Conservation (phyloP, 2,797 vertebrate species). For the Babyrousa celebensis region DNA sequence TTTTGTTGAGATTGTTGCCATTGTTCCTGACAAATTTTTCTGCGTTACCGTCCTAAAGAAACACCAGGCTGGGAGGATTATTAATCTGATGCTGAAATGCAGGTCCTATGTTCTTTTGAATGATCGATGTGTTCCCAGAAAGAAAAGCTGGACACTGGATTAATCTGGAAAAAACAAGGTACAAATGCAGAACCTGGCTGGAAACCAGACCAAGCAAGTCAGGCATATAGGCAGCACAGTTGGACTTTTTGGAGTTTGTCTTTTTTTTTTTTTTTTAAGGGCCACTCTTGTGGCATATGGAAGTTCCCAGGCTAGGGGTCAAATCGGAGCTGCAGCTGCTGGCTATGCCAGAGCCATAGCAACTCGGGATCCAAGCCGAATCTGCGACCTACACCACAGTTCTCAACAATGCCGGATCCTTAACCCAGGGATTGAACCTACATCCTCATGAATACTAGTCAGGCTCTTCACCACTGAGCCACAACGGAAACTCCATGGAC, state of each 20-base stretch:
- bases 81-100: neutral
- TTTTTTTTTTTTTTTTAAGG: too few species aligned
- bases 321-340: too few species aligned
- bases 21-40: neutral
- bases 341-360: too few species aligned
- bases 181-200: neutral
- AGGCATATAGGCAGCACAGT: neutral
- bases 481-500: neutral
- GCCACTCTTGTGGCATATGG: too few species aligned
- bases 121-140: neutral
- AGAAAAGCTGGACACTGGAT: neutral
- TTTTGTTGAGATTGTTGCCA: neutral
- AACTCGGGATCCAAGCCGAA: too few species aligned
- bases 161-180: neutral
- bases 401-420: too few species aligned
- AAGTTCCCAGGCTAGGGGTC: too few species aligned
- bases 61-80: neutral
- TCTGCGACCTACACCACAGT: too few species aligned
- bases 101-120: neutral
- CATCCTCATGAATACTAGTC: too few species aligned
- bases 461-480: too few species aligned
- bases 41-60: neutral
- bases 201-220: neutral
- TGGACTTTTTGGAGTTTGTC: neutral
- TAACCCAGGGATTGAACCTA: too few species aligned